Percentiles rank a stretch among this genome's conserved stretches.
phyloP scores from a whole-genome alignment of 1,140 invertebrate genomes.

The Calliopsis andreniformis region DNA sequence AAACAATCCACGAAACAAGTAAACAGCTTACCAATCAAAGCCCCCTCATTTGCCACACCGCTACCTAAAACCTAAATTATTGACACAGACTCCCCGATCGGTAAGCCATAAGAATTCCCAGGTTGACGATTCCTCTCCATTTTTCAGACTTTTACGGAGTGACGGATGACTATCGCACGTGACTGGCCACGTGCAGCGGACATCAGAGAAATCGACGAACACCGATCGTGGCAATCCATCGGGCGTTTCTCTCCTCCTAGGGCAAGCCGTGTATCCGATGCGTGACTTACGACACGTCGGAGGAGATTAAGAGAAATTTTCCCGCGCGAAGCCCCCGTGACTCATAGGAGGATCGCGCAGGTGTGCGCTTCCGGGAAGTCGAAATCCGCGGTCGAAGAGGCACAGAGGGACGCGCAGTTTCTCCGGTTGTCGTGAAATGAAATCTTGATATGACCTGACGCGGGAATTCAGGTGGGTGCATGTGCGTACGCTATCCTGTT shows the following conservation, averaged over 20 bases:
- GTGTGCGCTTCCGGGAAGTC: slow-evolving; percentile 20
- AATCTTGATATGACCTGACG: slow-evolving; percentile 29
- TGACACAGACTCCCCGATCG: slow-evolving; percentile 5
- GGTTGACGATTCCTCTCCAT: slow-evolving; percentile 43
- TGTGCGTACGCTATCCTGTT: background rate
- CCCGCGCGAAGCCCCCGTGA: slow-evolving; percentile 10
- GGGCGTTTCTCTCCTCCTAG: background rate
- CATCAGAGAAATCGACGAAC: slow-evolving; percentile 27
- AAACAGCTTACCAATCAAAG: too few relatives aligned
- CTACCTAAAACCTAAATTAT: too few relatives aligned
- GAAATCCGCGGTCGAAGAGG: background rate
- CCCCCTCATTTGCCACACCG: too few relatives aligned
- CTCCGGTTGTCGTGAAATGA: background rate
- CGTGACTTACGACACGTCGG: slow-evolving; percentile 50
- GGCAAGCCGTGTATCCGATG: background rate
- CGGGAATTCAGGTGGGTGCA: background rate
- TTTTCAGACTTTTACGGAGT: slow-evolving; percentile 56
- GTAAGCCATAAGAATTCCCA: slow-evolving; percentile 13
- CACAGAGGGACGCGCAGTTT: background rate
- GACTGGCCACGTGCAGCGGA: slow-evolving; percentile 52
- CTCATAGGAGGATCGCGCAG: slow-evolving; percentile 22
- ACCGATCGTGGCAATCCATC: slow-evolving; percentile 2
- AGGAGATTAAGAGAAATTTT: slow-evolving; percentile 45
- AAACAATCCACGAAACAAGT: background rate
- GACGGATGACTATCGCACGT: slow-evolving; percentile 55